Evolutionary conservation across 2,797 vertebrate genomes (phyloP), one percentile per base, ranked within the genome.

Genomic region (Crenichthys baileyi): DNA sequence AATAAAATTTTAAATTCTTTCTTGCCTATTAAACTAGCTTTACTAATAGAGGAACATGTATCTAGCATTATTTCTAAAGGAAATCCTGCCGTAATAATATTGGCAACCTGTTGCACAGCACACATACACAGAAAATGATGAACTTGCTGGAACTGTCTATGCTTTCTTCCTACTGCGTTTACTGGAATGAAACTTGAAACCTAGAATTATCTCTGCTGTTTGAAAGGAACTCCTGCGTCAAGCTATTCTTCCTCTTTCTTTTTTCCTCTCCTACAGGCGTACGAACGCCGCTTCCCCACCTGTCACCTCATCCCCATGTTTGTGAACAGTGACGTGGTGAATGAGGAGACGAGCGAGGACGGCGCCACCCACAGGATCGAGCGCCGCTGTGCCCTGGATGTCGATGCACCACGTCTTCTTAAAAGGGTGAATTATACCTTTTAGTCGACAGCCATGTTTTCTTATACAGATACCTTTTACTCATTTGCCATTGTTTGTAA

Each of bases 271-370:
- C 72, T 56, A n/a, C 73, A 99, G 98, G 98, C 98, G 1, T 99
- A 99, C 24, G 97, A 99, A 79, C 96, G 97, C 60, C 95, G 98
- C 44, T 99, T 99, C 90, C 98, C 98, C 0, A 99, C 97, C 0
- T 99, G 98, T 80, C 97, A 97, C 63, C 95, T 99, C 84, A 99
- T 99, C 79, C 98, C 98, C 15, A 99, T 99, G 97, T 99, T 99
- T 67, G 97, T 99, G 88, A 97, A 95, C 74, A 99, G 98, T 24
- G 97, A 99, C 71, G 96, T 96, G 7, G 89, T 98, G 61, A 94
- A 70, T 0, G 97, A 99, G 74, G 96, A 97, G 85, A 95, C 83
- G 91, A 97, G 95, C 0, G 98, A 98, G 44, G 98, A 99, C 0
- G 95, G 90, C 50, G 94, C 97, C 11, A 68, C 95, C 50, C 95